Conservation (phyloP, 2,113 vertebrate genomes). For the Noturus placidus region DNA sequence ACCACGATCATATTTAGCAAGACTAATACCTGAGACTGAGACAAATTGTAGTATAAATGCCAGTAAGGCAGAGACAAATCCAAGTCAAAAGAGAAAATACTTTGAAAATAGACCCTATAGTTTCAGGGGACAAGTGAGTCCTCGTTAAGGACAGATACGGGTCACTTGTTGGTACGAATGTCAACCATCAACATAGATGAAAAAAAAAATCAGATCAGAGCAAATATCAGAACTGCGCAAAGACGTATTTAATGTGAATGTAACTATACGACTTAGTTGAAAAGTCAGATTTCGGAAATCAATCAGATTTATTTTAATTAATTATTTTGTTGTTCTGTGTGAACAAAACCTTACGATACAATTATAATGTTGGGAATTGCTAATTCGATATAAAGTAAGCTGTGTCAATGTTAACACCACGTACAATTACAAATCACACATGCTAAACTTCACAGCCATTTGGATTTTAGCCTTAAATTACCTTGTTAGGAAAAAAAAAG, state of each 20-base stretch:
- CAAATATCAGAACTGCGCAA: neutral
- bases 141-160: neutral
- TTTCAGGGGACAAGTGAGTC: neutral
- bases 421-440: neutral
- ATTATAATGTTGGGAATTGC: neutral
- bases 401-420: neutral
- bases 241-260: neutral
- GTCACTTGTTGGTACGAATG: neutral
- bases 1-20: neutral
- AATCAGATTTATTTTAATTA: neutral
- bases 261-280: neutral
- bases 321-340: neutral
- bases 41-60: neutral
- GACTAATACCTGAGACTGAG: neutral
- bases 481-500: neutral
- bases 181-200: neutral
- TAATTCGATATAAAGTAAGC: neutral
- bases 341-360: neutral
- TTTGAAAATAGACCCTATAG: neutral
- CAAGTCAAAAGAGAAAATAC: neutral
- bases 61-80: neutral
- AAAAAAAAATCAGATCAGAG: neutral
- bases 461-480: neutral
- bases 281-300: neutral
- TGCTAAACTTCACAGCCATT: neutral